Evolutionary conservation across 2,888 invertebrate genomes (phyloP), one percentile per base, ranked within the genome.

Genomic region (Volucella inflata): DNA sequence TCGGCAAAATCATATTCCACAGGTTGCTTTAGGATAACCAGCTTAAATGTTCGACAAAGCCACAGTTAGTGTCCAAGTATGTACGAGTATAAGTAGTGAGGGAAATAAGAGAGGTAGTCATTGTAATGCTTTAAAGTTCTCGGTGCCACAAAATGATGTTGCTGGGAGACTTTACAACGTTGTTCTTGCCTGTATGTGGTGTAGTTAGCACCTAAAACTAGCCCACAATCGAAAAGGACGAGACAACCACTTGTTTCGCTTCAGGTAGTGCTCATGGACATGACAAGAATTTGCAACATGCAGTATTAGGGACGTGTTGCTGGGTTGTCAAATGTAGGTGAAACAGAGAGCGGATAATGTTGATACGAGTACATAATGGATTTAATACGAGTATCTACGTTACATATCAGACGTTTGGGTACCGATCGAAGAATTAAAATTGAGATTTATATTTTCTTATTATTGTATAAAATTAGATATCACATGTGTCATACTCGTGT

Each of bases 161-260:
- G 36, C 59, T 44, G 75, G 59, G 57, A 40, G 67, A 76, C 57
- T 67, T 67, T 67, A 67, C 12, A 42, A 6, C 59, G 50, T 67
- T 57, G 55, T 64, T 50, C 42, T 59, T 36, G 59, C 59, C 9
- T 48, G 57, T 51, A 16, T 65, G 67, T 48, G 65, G 67, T 76
- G 42, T 42, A 68, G 51, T 67, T 59, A 42, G 67, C 67, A 67
- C 76, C 67, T 67, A 59, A 59, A 59, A 59, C 67, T 67, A 59
- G 21, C 67, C 76, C 76, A 60, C 50, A 76, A 59, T 59, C 17
- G 59, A 59, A 46, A 76, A 67, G 50, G 57, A 40, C 51, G 67
- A 30, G 30, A 44, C 16, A 30, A 59, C 59, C 50, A 50, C 57
- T 64, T 65, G 55, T 59, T 76, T 76, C 11, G 36, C 17, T 50